Conservation (phyloP, 2,113 vertebrate genomes). For the Malurus alboscapulatus region DNA sequence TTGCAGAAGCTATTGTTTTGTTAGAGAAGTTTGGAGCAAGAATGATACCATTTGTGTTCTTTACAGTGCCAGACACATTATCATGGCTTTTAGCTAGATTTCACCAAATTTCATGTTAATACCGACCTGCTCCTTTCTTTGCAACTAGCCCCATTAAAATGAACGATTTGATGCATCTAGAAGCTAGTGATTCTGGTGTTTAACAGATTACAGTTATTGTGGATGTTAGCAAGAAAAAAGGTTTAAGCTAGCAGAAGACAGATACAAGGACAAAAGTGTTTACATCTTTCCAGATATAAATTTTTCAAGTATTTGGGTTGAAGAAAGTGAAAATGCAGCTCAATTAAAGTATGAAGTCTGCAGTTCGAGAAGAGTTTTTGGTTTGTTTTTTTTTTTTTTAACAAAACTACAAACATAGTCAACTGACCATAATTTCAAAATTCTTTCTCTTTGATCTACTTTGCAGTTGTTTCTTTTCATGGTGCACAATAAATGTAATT, state of each 20-base stretch:
- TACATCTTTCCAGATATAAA: background rate
- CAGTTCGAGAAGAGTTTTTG: background rate
- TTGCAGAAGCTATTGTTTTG: background rate
- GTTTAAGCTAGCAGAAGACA: background rate
- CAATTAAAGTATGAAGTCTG: background rate
- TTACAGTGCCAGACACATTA: background rate
- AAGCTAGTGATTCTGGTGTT: background rate
- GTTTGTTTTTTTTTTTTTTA: background rate
- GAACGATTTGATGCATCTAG: background rate
- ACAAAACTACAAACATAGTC: background rate
- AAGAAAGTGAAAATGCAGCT: background rate
- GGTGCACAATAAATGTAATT: background rate
- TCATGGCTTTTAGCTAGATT: background rate
- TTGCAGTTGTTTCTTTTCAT: background rate
- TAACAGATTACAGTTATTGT: background rate
- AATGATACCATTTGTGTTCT: background rate
- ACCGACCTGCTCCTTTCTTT: background rate
- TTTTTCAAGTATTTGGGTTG: background rate
- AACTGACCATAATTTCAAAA: background rate
- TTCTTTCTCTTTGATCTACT: background rate
- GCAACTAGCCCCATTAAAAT: background rate
- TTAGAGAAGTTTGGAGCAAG: background rate
- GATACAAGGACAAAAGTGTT: background rate
- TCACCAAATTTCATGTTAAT: background rate
- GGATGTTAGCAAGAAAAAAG: background rate